A percentile compares a stretch with the other conserved stretches of the same genome.
phyloP scores from a whole-genome alignment of 2,888 invertebrate species.

The Thera britannica region DNA sequence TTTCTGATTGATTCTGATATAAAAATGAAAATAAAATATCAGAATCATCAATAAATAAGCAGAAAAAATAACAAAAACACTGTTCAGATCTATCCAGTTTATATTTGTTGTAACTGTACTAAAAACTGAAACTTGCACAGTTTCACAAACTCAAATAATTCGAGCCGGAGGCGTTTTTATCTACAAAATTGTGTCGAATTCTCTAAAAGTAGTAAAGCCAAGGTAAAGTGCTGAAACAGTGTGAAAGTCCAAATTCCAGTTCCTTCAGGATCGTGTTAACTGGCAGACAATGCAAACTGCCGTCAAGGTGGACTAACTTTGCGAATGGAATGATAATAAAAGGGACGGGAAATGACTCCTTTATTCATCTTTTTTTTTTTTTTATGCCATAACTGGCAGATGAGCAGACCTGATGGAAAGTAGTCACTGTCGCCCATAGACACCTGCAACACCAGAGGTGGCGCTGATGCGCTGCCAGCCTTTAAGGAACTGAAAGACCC shows the following conservation, averaged over 20 bases:
- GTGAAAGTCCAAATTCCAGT: conserved; percentile 29
- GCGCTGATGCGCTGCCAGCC: too few species aligned
- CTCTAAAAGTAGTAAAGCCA: conserved; percentile 38
- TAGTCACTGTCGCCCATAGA: too few species aligned
- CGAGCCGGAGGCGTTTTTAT: conserved; percentile 8
- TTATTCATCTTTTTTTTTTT: background rate
- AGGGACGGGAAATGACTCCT: conserved; percentile 45
- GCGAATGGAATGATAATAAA: conserved; percentile 53
- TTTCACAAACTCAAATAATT: background rate
- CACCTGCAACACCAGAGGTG: too few species aligned
- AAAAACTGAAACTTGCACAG: background rate
- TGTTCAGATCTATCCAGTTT: too few species aligned
- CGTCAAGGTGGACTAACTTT: conserved; percentile 74
- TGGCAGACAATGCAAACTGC: conserved; percentile 61
- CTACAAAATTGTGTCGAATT: conserved; percentile 35
- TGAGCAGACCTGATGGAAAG: too few species aligned
- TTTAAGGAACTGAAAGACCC: too few species aligned
- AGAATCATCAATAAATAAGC: too few species aligned
- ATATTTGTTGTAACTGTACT: too few species aligned
- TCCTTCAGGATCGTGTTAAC: conserved; percentile 39
- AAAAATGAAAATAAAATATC: too few species aligned
- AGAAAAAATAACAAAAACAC: too few species aligned
- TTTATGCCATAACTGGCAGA: too few species aligned
- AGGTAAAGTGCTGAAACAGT: conserved; percentile 38
- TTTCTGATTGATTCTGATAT: too few species aligned